These are phyloP conservation scores for Luehdorfia chinensis DNA, from an alignment of 1,140 invertebrate species.

Conservation along the genomic window DNA sequence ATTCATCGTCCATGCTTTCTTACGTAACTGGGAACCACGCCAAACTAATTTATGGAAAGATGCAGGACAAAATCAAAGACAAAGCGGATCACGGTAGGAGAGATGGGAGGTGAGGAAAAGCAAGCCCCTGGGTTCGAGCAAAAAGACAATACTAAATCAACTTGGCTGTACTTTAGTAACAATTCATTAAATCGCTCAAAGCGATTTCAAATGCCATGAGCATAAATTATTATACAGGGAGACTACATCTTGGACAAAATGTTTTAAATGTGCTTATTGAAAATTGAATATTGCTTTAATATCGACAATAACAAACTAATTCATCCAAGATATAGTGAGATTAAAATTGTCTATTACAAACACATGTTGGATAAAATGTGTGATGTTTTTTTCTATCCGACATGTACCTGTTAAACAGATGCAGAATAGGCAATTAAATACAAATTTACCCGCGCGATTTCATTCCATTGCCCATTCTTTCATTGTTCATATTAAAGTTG, in stretches of 20 bases:
- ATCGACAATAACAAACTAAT: no score
- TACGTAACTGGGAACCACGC: conserved; percentile 33
- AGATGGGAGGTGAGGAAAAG: conserved; percentile 34
- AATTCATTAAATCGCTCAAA: conserved; percentile 26
- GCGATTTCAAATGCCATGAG: conserved; percentile 10
- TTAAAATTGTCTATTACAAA: neutral
- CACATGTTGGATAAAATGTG: neutral
- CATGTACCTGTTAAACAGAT: neutral
- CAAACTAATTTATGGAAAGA: conserved; percentile 35
- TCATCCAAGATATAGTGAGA: conserved; percentile 9
- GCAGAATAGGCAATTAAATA: no score
- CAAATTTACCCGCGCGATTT: no score
- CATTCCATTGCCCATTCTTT: no score
- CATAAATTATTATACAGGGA: conserved; percentile 11
- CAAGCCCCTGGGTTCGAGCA: conserved; percentile 57
- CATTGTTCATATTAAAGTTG: no score
- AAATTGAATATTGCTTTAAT: no score
- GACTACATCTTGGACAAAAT: conserved; percentile 17
- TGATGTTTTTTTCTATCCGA: no score
- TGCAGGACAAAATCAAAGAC: conserved; percentile 50
- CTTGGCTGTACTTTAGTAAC: conserved; percentile 64
- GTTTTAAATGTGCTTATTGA: no score
- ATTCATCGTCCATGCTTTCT: conserved; percentile 34
- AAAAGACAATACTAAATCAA: conserved; percentile 40
- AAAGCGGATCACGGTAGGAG: conserved; percentile 32